Percentiles rank a stretch among this genome's conserved stretches.
Evolutionary conservation across 2,888 invertebrate genomes (phyloP).

Genomic region (Eupithecia centaureata): DNA sequence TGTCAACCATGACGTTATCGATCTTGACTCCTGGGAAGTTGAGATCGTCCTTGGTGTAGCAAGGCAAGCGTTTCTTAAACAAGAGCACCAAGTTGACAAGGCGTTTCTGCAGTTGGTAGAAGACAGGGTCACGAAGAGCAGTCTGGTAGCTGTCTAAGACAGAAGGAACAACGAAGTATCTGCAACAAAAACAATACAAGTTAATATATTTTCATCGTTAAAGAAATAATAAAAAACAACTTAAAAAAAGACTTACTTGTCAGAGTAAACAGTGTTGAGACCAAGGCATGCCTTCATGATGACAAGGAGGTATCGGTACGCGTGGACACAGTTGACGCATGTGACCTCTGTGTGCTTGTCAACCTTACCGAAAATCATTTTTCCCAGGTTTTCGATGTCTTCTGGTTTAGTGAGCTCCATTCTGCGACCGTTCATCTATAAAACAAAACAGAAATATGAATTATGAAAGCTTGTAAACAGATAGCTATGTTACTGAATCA

Average conservation of each 20-base stretch:
- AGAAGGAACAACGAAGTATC: slow-evolving; percentile 84
- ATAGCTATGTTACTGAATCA: background rate
- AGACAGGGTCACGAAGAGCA: slow-evolving; percentile 88
- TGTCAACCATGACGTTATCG: slow-evolving; percentile 85
- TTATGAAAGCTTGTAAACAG: background rate
- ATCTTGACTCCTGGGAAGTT: slow-evolving; percentile 87
- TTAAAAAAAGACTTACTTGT: slow-evolving; percentile 62
- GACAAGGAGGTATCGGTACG: slow-evolving; percentile 84
- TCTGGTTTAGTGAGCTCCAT: slow-evolving; percentile 70
- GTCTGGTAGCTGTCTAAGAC: slow-evolving; percentile 86
- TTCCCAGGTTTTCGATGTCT: slow-evolving; percentile 83
- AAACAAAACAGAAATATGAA: slow-evolving; percentile 24
- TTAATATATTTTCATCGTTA: background rate
- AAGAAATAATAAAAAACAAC: background rate
- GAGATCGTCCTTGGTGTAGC: slow-evolving; percentile 86
- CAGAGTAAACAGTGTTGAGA: slow-evolving; percentile 62
- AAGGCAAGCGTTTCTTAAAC: slow-evolving; percentile 84
- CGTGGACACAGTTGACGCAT: slow-evolving; percentile 62
- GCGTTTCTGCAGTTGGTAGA: slow-evolving; percentile 87
- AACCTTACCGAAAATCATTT: slow-evolving; percentile 76
- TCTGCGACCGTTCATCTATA: slow-evolving; percentile 68
- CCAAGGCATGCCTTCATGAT: slow-evolving; percentile 80
- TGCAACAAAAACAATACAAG: slow-evolving; percentile 46
- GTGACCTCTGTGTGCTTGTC: slow-evolving; percentile 62
- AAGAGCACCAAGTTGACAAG: slow-evolving; percentile 81